Evolutionary conservation across 2,888 invertebrate genomes (phyloP), one percentile per base, ranked within the genome.

Genomic region (Drosophila leonis): DNA sequence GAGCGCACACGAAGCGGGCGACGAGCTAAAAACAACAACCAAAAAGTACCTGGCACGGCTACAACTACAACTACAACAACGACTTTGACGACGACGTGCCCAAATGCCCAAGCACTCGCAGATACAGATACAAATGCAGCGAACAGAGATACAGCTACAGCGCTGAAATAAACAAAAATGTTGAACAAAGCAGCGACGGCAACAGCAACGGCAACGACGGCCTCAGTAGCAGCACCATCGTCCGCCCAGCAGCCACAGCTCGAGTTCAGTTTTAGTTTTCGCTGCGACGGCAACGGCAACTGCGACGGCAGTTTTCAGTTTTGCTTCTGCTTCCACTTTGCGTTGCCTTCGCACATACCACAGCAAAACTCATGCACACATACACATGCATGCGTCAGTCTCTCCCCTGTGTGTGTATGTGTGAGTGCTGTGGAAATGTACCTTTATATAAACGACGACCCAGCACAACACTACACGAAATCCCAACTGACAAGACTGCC

Each of bases 401-500:
- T 55, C 46, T 56, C 15, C 41, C 41, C 44, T 65, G 18, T 63
- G 9, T 51, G 59, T 65, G 65, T 71, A 18, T 64, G 9, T 48
- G 59, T 65, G 65, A 62, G 60, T 56, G 69, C 65, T 84, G 87
- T 84, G 84, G 84, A 84, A 84, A 87, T 81, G 82, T 84, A 89
- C 90, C 88, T 84, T 84, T 84, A 84, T 84, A 89, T 84, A 84
- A 89, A 89, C 87, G 85, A 73, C 82, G 84, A 82, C 82, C 82
- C 84, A 82, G 72, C 76, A 71, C 80, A 79, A 74, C 80, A 82
- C 90, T 88, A 88, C 83, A 86, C 85, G 70, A 89, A 90, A 91
- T 90, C 90, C 90, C 91, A 91, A 91, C 90, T 91, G 91, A 91
- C 90, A 91, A 90, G 86, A 84, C 80, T 83, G 63, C 71, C 71